phyloP scores from a whole-genome alignment of 2,797 vertebrate species.

The Chiloscyllium punctatum region DNA sequence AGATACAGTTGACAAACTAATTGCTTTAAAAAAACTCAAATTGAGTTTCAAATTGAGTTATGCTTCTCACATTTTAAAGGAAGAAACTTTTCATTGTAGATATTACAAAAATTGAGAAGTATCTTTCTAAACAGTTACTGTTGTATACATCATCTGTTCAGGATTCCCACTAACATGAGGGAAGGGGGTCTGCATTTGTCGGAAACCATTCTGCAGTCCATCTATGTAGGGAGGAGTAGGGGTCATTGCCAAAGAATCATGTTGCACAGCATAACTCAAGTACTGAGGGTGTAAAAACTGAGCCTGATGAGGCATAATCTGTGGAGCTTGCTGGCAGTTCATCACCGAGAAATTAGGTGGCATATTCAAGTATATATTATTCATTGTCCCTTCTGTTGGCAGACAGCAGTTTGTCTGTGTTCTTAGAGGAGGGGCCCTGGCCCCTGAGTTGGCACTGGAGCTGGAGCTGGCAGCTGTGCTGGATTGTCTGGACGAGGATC shows the following conservation, averaged over 20 bases:
- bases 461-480: conserved; percentile 94
- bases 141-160: conserved; percentile 86
- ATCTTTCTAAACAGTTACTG: conserved; percentile 77
- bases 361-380: conserved; percentile 91
- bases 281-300: conserved; percentile 92
- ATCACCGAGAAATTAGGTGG: conserved; percentile 95
- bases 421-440: conserved; percentile 67
- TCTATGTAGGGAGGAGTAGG: conserved; percentile 73
- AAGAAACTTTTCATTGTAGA: not conserved
- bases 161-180: conserved; percentile 65
- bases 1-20: conserved; percentile 7
- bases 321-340: conserved; percentile 94
- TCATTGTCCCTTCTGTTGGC: conserved; percentile 79
- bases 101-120: conserved; percentile 40
- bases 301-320: conserved; percentile 90
- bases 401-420: conserved; percentile 88
- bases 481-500: conserved; percentile 90
- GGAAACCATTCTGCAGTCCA: conserved; percentile 73
- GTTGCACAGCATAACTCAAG: conserved; percentile 75
- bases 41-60: not conserved
- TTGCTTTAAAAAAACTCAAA: conserved; percentile 24
- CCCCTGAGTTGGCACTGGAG: conserved; percentile 78
- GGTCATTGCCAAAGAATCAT: conserved; percentile 69
- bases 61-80: not conserved
- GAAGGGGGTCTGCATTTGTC: conserved; percentile 85